A percentile compares a stretch with the other conserved stretches of the same genome.
Evolutionary conservation across 2,113 vertebrate species (phyloP).

Genomic region (Onychostruthus taczanowskii): DNA sequence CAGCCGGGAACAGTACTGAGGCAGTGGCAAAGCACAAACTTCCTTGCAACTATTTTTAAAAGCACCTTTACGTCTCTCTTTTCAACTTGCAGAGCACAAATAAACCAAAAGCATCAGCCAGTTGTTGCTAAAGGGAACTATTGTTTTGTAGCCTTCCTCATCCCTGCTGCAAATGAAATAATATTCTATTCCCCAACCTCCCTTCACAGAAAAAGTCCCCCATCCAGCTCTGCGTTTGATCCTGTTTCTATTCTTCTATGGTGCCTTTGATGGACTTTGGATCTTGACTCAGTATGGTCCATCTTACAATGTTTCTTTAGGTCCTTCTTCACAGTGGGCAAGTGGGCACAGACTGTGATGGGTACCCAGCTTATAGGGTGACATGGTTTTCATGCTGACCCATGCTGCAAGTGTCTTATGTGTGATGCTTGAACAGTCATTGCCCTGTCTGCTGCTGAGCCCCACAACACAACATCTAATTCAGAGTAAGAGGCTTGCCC

Average conservation of each 20-base stretch:
- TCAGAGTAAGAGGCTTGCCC: not conserved
- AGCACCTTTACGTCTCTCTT: not conserved
- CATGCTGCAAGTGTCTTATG: rapidly evolving
- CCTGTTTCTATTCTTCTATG: not conserved
- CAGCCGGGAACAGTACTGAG: not conserved
- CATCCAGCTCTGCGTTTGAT: not conserved
- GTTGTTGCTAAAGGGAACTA: not conserved
- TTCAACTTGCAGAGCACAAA: not conserved
- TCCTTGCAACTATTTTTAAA: slow-evolving; percentile 17
- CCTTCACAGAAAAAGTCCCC: not conserved
- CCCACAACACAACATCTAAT: not conserved
- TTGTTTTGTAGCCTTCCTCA: not conserved
- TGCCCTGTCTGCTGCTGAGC: not conserved
- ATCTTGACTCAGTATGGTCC: not conserved
- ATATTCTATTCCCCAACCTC: not conserved
- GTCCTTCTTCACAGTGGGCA: not conserved
- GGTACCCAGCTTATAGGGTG: not conserved
- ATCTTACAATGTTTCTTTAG: not conserved
- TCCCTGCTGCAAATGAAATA: not conserved
- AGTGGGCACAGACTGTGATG: not conserved
- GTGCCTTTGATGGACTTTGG: not conserved
- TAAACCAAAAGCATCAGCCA: not conserved
- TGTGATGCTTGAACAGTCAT: not conserved
- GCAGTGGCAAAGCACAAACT: not conserved
- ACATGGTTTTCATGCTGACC: not conserved